Evolutionary conservation across 2,797 vertebrate genomes (phyloP).

Genomic region (Acipenser transmontanus): DNA sequence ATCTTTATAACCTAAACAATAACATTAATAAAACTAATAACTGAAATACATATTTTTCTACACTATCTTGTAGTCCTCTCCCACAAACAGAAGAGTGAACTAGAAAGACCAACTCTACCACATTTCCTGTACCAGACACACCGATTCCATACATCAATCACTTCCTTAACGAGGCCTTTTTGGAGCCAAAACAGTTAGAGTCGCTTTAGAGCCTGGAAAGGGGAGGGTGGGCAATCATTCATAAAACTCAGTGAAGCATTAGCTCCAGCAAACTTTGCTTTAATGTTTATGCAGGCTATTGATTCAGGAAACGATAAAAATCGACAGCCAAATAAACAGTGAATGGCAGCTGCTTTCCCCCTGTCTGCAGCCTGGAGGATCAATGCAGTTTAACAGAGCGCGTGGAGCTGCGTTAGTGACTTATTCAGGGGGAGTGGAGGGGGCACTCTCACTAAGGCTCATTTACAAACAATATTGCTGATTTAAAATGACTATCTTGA

Average conservation of each 20-base stretch:
- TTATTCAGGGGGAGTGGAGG: no score
- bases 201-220: neutral
- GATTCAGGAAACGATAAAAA: conserved; percentile 26
- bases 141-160: neutral
- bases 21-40: no score
- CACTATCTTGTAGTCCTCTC: no score
- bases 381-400: conserved; percentile 9
- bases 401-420: no score
- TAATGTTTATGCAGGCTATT: conserved; percentile 30
- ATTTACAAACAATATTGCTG: no score
- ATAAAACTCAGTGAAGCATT: conserved; percentile 7
- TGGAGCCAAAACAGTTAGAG: neutral
- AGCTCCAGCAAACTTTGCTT: conserved; percentile 22
- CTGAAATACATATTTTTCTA: no score
- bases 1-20: no score
- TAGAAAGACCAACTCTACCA: no score
- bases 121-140: no score
- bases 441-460: no score
- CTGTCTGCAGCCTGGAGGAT: conserved; percentile 9
- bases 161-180: neutral
- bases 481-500: no score
- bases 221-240: conserved; percentile 4
- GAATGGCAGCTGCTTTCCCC: conserved; percentile 17
- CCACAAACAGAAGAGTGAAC: no score
- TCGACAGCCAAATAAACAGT: conserved; percentile 25